These are phyloP conservation scores for Bombus huntii DNA, from an alignment of 1,140 invertebrate species.

Conservation along the genomic window DNA sequence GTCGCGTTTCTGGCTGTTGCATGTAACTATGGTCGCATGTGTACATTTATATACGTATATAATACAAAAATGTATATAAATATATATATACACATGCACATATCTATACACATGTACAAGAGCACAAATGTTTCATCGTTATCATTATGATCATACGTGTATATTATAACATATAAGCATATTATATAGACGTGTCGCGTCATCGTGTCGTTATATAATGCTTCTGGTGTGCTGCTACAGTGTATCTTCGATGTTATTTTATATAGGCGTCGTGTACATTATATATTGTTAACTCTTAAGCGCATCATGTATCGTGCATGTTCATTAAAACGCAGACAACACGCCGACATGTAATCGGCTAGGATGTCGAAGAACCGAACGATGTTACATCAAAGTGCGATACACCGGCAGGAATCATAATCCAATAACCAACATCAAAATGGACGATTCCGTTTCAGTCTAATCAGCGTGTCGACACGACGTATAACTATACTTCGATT, in stretches of 20 bases:
- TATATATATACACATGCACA: constrained; percentile 20
- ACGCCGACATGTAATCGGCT: neutral
- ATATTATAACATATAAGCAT: constrained; percentile 42
- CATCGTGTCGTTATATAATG: constrained; percentile 57
- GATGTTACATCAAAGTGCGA: constrained; percentile 54
- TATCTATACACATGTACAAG: constrained; percentile 2
- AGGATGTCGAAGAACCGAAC: neutral
- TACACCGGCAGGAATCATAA: constrained; percentile 58
- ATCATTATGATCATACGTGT: constrained; percentile 51
- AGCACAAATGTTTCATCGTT: neutral
- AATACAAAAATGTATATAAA: constrained; percentile 40
- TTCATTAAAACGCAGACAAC: constrained; percentile 34
- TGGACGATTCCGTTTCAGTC: constrained; percentile 64
- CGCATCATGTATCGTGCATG: constrained; percentile 57
- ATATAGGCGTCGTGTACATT: constrained; percentile 59
- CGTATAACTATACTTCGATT: constrained; percentile 59
- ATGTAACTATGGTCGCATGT: constrained; percentile 77
- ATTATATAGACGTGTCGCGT: constrained; percentile 56
- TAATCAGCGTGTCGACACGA: constrained; percentile 56
- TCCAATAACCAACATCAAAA: constrained; percentile 57
- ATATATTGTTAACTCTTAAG: constrained; percentile 51
- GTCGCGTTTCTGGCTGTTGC: constrained; percentile 76
- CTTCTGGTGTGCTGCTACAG: constrained; percentile 64
- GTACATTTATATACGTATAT: constrained; percentile 57
- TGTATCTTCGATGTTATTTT: constrained; percentile 64